Evolutionary conservation across 2,797 vertebrate genomes (phyloP), one percentile per base, ranked within the genome.

Genomic region (Lepidocolaptes lacrymiger): DNA sequence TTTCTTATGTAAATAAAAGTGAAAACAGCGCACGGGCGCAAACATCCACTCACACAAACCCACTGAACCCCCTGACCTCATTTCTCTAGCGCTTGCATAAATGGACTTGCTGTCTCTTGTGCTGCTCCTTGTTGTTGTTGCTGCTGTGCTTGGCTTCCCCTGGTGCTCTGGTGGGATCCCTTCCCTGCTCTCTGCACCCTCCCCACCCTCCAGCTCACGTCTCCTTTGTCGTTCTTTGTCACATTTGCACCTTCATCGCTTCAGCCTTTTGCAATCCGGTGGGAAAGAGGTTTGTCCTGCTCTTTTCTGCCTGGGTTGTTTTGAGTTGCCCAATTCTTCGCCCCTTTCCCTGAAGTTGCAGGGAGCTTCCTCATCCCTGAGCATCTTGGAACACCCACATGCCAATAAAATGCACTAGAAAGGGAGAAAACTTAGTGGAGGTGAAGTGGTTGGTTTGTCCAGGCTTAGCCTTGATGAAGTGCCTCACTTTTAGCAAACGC

Each of bases 1-100:
- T 92, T 87, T 73, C 85, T 93, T 88, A 43, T 85, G 71, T 87
- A 95, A 97, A 95, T 93, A 91, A 95, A 96, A 97, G 95, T 94
- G 97, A 96, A 96, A 88, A 92, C 89, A 56, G 48, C 27, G 23
- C 88, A 55, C 62, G 51, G 63, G 54, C 30, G 69, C 85, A 85
- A 84, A 32, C 68, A 86, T 69, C 77, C 68, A 21, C 56, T 41
- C 37, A 88, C 48, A 85, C 82, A 39, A 93, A 95, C 95, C 91
- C 84, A 2, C 8, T 95, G 95, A 95, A 96, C 94, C 73, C 74
- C 1, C 24, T 49, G 90, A 72, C 93, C 88, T 91, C 81, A 16
- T 76, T 92, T 24, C 91, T 75, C 87, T 94, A 69, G 84, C 87
- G 3, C 66, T 95, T 94, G 96, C 94, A 96, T 75, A 93, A 97